phyloP scores from a whole-genome alignment of 2,888 invertebrate species.

The Pyrochroa serraticornis region DNA sequence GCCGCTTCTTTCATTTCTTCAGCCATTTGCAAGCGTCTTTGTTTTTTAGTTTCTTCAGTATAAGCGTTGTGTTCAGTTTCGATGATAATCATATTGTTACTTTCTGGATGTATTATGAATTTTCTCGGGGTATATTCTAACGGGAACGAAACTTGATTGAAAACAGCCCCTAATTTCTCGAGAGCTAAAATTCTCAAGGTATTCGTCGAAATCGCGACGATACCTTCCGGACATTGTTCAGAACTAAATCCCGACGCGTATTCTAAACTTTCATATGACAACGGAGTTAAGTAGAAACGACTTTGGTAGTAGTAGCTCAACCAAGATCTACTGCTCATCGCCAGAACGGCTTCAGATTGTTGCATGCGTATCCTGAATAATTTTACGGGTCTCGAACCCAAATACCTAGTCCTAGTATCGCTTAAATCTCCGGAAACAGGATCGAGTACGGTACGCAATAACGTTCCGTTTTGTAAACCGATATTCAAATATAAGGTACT shows the following conservation, averaged over 20 bases:
- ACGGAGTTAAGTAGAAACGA: conserved; percentile 90
- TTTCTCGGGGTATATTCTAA: conserved; percentile 95
- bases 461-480: conserved; percentile 94
- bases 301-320: conserved; percentile 98
- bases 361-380: conserved; percentile 92
- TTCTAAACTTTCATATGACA: conserved; percentile 95
- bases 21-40: conserved; percentile 92
- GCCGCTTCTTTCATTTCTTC: conserved; percentile 98
- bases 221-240: conserved; percentile 99
- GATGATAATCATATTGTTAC: conserved; percentile 86
- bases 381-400: conserved; percentile 90
- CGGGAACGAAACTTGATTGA: conserved; percentile 93
- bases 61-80: conserved; percentile 99
- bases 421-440: conserved; percentile 95
- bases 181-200: conserved; percentile 95
- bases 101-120: conserved; percentile 91
- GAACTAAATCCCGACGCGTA: conserved; percentile 96
- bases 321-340: conserved; percentile 98
- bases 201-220: conserved; percentile 98
- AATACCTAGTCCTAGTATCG: conserved; percentile 95
- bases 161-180: conserved; percentile 97
- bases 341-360: conserved; percentile 93
- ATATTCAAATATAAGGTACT: conserved; percentile 91
- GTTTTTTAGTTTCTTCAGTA: conserved; percentile 94
- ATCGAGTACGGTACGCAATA: conserved; percentile 92